A percentile compares a stretch with the other conserved stretches of the same genome.
Conservation (phyloP, 2,888 invertebrate species). For the Cyaniris semiargus region DNA sequence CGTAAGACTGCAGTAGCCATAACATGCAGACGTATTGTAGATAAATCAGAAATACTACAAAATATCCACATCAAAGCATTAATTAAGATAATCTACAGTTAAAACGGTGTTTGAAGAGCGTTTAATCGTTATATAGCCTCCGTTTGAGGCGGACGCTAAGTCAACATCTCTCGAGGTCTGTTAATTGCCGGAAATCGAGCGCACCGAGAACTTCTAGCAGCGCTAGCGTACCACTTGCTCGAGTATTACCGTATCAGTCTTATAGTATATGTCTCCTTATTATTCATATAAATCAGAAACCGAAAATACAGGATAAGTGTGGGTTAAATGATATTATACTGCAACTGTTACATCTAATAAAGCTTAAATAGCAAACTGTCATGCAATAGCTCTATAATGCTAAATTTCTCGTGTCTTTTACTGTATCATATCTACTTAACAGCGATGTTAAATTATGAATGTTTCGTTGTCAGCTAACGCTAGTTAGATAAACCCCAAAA, state of each 20-base stretch:
- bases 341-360: too few relatives aligned
- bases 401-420: too few relatives aligned
- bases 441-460: too few relatives aligned
- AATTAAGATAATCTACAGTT: not conserved
- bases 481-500: too few relatives aligned
- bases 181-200: constrained; percentile 1
- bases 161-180: not conserved
- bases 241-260: not conserved
- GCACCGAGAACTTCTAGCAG: not conserved
- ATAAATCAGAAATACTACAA: not conserved
- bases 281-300: too few relatives aligned
- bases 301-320: too few relatives aligned
- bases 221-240: not conserved
- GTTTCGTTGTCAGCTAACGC: too few relatives aligned
- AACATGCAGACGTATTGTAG: not conserved
- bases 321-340: too few relatives aligned
- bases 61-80: constrained; percentile 1
- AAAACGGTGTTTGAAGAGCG: not conserved
- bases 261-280: too few relatives aligned
- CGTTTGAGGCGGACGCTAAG: not conserved
- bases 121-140: constrained; percentile 2
- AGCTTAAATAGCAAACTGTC: too few relatives aligned
- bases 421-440: too few relatives aligned
- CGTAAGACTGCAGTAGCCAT: not conserved
- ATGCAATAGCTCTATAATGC: too few relatives aligned